Base-by-base conservation (phyloP, 2,888 invertebrate genomes). In the Melanostoma mellinum region DNA sequence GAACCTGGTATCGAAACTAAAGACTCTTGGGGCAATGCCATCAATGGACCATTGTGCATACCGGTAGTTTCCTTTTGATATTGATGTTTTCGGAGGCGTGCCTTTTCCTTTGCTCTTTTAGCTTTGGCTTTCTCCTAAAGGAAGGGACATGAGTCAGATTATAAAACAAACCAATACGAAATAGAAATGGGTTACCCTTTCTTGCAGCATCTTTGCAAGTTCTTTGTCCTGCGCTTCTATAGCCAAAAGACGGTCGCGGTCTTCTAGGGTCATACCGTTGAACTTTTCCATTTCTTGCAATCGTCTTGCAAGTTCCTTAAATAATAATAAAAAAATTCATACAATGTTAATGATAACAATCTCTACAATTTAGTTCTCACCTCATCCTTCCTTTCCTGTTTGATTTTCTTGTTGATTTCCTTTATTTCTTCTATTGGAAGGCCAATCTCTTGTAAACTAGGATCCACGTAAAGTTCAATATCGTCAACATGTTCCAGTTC, bases 181-280 rank as follows among this genome's bases (percentile, higher is more conserved):
- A 36, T 20, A 2, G 9, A 32, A 10, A 0, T 20, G 8, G 5
- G 4, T 82, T 86, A 90, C 90, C 87, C 94, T 92, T 88, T 96
- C 96, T 89, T 96, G 96, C 55, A 96, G 90, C 92, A 96, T 93
- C 89, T 94, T 94, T 2, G 96, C 96, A 61, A 96, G 89, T 89
- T 96, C 96, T 81, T 95, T 94, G 88, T 96, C 96, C 89, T 96
- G 96, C 0, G 95, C 95, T 91, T 96, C 96, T 87, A 96, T 95
- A 2, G 96, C 96, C 85, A 95, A 89, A 87, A 94, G 92, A 85
- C 94, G 92, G 90, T 95, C 95, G 3, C 77, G 88, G 53, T 89
- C 89, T 82, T 93, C 90, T 82, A 92, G 90, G 10, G 93, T 92
- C 73, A 93, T 92, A 61, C 93, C 93, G 40, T 92, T 91, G 88